Evolutionary conservation across 2,888 invertebrate genomes (phyloP), one percentile per base, ranked within the genome.

Genomic region (Lepidochrysops patricia): DNA sequence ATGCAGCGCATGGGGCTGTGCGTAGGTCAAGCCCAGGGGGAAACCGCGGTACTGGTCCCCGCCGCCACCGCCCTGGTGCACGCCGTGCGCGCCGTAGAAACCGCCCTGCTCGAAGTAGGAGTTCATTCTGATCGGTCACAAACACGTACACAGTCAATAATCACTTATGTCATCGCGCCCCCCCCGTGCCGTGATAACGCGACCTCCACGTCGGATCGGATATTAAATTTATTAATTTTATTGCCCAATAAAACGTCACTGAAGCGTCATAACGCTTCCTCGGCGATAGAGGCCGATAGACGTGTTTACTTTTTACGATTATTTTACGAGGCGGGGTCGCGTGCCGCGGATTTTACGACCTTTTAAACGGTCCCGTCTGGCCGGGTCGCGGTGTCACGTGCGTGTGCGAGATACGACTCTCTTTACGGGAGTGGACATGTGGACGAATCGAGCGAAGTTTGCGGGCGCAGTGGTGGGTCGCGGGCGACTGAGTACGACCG

Each of bases 71-170:
- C 92, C 91, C 90, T 96, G 94, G 90, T 96, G 94, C 73, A 88
- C 88, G 79, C 96, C 96, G 86, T 96, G 96, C 76, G 94, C 92
- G 77, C 97, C 96, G 91, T 97, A 97, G 91, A 97, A 97, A 87
- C 97, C 97, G 86, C 95, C 95, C 91, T 97, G 97, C 91, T 97
- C 97, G 87, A 97, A 97, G 88, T 97, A 97, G 82, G 97, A 97
- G 94, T 97, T 97, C 97, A 97, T 97, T 85, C 84, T 93, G 84
- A 77, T 76, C 73, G 72, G 77, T 86, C 85, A 82, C 83, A 69
- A 76, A 72, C 82, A 82, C 84, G 70, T 80, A 80, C 86, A 82
- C 72, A 75, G 79, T 79, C 71, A 74, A 77, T 73, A 71, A 82
- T 76, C 85, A 82, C 86, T 86, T 88, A 88, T 88, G 88, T 86